These are phyloP conservation scores for Dyspetes luteomarginatus DNA, from an alignment of 2,888 invertebrate species.

Conservation along the genomic window DNA sequence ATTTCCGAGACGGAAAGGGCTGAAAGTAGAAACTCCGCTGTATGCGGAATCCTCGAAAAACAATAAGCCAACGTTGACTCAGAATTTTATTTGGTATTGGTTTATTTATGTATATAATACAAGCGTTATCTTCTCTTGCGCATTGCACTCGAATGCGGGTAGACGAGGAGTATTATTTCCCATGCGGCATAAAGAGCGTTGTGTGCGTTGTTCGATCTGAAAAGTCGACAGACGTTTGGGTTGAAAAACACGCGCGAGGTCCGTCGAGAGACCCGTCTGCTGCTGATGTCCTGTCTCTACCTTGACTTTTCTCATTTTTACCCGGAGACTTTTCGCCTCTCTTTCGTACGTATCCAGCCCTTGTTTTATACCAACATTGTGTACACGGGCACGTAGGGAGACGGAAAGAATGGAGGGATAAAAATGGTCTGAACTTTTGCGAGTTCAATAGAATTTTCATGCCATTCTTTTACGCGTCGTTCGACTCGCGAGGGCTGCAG, in stretches of 20 bases:
- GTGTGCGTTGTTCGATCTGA: constrained; percentile 44
- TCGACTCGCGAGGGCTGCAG: background rate
- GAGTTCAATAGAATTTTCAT: constrained; percentile 73
- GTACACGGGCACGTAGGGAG: constrained; percentile 44
- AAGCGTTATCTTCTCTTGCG: constrained; percentile 8
- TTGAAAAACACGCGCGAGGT: constrained; percentile 1
- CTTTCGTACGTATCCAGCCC: background rate
- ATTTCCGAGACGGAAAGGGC: constrained; percentile 1
- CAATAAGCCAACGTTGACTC: constrained; percentile 75
- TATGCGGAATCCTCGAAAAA: constrained; percentile 72
- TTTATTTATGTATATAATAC: constrained; percentile 11
- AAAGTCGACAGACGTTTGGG: constrained; percentile 17
- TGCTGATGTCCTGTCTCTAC: constrained; percentile 22
- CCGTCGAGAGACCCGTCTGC: constrained; percentile 28
- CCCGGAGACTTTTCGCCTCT: constrained; percentile 57
- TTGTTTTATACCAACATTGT: constrained; percentile 38
- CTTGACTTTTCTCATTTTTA: constrained; percentile 32
- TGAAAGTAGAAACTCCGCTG: constrained; percentile 3
- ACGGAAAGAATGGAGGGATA: constrained; percentile 34
- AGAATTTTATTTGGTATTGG: constrained; percentile 72
- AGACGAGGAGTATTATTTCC: constrained; percentile 74
- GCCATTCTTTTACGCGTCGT: background rate
- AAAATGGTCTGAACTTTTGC: constrained; percentile 70
- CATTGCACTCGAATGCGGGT: constrained; percentile 1
- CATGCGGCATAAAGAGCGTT: constrained; percentile 66